A percentile compares a stretch with the other conserved stretches of the same genome.
Evolutionary conservation across 2,797 vertebrate genomes (phyloP).

Genomic region (Podarcis lilfordi): DNA sequence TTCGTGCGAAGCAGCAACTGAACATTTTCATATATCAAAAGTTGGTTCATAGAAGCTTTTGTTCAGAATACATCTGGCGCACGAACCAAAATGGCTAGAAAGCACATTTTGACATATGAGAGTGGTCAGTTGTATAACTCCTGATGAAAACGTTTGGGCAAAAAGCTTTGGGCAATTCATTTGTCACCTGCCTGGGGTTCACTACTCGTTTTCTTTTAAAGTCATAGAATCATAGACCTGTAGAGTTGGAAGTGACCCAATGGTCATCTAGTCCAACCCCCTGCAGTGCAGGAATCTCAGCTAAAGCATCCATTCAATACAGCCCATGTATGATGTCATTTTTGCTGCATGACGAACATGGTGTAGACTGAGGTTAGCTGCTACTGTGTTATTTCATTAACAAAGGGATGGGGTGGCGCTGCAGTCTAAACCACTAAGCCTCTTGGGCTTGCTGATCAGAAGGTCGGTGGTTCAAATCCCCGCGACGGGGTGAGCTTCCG

Average conservation of each 20-base stretch:
- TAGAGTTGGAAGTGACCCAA: no score
- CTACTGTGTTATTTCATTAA: no score
- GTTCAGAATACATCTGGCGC: neutral
- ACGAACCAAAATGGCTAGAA: neutral
- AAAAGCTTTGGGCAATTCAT: neutral
- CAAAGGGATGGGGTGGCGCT: no score
- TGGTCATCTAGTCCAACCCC: no score
- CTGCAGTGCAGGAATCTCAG: no score
- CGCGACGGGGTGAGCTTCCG: accelerated
- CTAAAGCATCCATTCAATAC: no score
- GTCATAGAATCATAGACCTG: no score
- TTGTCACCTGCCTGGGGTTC: neutral
- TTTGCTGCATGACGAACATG: neutral
- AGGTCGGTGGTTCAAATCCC: no score
- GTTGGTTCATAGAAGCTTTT: neutral
- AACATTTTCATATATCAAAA: neutral
- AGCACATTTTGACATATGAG: neutral
- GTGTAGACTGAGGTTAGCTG: neutral
- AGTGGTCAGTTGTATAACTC: neutral
- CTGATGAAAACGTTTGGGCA: neutral
- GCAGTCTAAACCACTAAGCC: no score
- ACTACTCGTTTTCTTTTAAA: neutral
- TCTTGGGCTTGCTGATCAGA: no score
- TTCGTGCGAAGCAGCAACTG: neutral
- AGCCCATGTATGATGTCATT: neutral